These are phyloP conservation scores for Drosophila stalkeri DNA, from an alignment of 2,888 invertebrate genomes.

Conservation along the genomic window DNA sequence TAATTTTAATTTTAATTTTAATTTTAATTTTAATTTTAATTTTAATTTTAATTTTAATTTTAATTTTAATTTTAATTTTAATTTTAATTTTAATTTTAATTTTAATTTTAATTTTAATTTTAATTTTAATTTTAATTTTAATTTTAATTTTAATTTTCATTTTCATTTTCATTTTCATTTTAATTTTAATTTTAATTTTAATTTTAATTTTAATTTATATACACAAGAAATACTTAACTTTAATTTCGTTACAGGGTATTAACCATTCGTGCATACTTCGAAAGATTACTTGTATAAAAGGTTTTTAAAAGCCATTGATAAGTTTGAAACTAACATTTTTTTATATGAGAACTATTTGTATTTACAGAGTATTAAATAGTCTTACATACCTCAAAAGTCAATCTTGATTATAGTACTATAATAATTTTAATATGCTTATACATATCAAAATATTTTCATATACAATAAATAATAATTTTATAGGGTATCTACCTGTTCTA, in stretches of 20 bases:
- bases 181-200: not conserved
- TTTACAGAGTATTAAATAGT: too few species aligned
- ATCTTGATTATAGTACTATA: too few species aligned
- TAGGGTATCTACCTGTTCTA: not conserved
- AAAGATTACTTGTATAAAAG: not conserved
- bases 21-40: not conserved
- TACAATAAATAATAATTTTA: too few species aligned
- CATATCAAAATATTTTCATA: too few species aligned
- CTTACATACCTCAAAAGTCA: too few species aligned
- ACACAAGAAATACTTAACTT: too few species aligned
- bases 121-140: not conserved
- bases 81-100: not conserved
- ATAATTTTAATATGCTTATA: too few species aligned
- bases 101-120: not conserved
- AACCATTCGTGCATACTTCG: not conserved
- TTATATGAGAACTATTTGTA: too few species aligned
- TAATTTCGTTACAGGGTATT: not conserved
- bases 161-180: too few species aligned
- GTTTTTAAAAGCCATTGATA: not conserved
- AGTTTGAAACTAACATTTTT: too few species aligned
- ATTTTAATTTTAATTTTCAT: not conserved
- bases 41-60: not conserved
- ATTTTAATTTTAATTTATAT: not conserved
- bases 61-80: not conserved
- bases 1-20: not conserved